Evolutionary conservation across 2,797 vertebrate genomes (phyloP).

Genomic region (Neosalanx taihuensis): DNA sequence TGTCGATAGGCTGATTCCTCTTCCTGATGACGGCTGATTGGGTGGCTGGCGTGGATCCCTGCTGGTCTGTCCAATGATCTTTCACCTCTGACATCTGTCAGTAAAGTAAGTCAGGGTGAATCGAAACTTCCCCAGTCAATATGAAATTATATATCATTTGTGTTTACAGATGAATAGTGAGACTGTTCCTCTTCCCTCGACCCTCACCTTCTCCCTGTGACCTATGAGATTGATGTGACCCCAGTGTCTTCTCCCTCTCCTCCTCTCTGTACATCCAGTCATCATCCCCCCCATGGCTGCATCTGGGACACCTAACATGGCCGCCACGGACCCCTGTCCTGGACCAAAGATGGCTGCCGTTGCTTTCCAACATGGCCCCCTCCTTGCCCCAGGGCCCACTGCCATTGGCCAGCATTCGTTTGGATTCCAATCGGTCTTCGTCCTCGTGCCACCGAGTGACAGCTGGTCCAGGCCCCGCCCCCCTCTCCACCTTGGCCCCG

Average conservation of each 20-base stretch:
- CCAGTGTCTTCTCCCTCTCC: constrained; percentile 33
- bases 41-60: background rate
- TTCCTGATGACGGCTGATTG: constrained; percentile 17
- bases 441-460: constrained; percentile 55
- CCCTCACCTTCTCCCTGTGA: constrained; percentile 55
- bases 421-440: constrained; percentile 41
- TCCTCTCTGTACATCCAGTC: constrained; percentile 2
- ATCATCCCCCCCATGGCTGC: constrained; percentile 29
- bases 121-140: no score
- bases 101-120: background rate
- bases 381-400: constrained; percentile 48
- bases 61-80: background rate
- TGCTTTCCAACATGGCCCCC: constrained; percentile 21
- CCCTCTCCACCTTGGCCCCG: constrained; percentile 14
- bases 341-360: constrained; percentile 23
- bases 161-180: no score
- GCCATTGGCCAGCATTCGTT: constrained; percentile 51
- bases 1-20: constrained; percentile 18
- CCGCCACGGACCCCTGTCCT: constrained; percentile 34
- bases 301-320: constrained; percentile 57
- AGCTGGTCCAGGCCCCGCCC: constrained; percentile 33
- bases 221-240: constrained; percentile 28
- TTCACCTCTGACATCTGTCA: constrained; percentile 24
- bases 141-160: no score
- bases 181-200: constrained; percentile 36